Conservation (phyloP, 2,888 invertebrate species). For the Acronicta leporina region DNA sequence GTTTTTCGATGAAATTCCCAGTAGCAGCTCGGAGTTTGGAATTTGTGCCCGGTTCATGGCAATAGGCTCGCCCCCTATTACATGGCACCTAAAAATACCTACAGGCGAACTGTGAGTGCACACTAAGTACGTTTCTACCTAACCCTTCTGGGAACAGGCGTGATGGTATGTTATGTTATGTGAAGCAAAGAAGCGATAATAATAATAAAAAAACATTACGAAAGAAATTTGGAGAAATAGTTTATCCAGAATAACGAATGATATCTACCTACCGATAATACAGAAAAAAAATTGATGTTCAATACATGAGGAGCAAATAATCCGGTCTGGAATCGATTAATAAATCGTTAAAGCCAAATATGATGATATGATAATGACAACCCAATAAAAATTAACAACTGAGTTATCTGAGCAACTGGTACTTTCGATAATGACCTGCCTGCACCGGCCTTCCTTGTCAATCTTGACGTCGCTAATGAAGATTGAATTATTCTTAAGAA, state of each 20-base stretch:
- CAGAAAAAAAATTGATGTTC: conserved; percentile 23
- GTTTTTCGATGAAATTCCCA: too few species aligned
- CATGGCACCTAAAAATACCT: too few species aligned
- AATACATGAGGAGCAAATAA: conserved; percentile 50
- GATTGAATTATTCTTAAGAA: conserved; percentile 64
- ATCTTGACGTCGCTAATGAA: conserved; percentile 71
- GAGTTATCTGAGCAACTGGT: conserved; percentile 58
- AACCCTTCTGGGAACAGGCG: too few species aligned
- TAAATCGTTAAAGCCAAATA: conserved; percentile 69
- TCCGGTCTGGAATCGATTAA: conserved; percentile 60
- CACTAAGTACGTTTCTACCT: too few species aligned
- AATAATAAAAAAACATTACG: too few species aligned
- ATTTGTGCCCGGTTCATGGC: too few species aligned
- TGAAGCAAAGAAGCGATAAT: too few species aligned
- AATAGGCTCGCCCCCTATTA: too few species aligned
- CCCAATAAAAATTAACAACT: conserved; percentile 69
- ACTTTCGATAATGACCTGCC: conserved; percentile 71
- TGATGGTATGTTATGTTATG: too few species aligned
- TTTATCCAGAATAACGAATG: neutral
- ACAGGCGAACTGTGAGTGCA: too few species aligned
- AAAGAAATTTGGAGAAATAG: conserved; percentile 2
- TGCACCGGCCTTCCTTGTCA: conserved; percentile 74
- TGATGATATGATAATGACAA: conserved; percentile 67
- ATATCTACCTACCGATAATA: conserved; percentile 24
- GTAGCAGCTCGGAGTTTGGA: too few species aligned